Percentiles rank a stretch among this genome's conserved stretches.
Evolutionary conservation across 2,888 invertebrate species (phyloP).

Genomic region (Heliconius charithonia): DNA sequence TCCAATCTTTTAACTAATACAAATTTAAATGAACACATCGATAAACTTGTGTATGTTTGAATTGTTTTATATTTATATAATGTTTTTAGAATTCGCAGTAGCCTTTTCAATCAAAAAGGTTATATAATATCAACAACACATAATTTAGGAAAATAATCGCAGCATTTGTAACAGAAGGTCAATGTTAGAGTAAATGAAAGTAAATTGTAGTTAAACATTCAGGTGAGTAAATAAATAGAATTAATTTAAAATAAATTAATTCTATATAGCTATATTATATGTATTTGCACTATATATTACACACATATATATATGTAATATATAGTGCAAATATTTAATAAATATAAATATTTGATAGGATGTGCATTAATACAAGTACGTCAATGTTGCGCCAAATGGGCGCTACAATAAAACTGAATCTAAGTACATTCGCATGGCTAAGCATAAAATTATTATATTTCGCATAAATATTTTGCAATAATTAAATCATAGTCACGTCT

Average conservation of each 20-base stretch:
- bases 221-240: too few relatives aligned
- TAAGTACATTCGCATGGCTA: not conserved
- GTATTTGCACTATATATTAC: too few relatives aligned
- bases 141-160: not conserved
- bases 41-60: not conserved
- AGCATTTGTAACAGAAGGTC: not conserved
- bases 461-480: not conserved
- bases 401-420: too few relatives aligned
- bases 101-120: not conserved
- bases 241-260: too few relatives aligned
- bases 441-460: not conserved
- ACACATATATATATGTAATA: too few relatives aligned
- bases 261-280: too few relatives aligned
- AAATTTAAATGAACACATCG: not conserved
- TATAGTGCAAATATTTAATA: too few relatives aligned
- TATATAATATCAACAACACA: not conserved
- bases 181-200: not conserved
- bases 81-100: not conserved
- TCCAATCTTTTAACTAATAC: too few relatives aligned
- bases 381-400: too few relatives aligned
- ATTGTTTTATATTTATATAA: not conserved
- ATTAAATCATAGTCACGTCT: too few relatives aligned
- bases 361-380: too few relatives aligned
- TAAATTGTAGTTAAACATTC: not conserved
- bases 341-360: too few relatives aligned